A percentile compares a stretch with the other conserved stretches of the same genome.
These are phyloP conservation scores for Bostrychus sinensis DNA, from an alignment of 2,113 vertebrate genomes.

Conservation along the genomic window DNA sequence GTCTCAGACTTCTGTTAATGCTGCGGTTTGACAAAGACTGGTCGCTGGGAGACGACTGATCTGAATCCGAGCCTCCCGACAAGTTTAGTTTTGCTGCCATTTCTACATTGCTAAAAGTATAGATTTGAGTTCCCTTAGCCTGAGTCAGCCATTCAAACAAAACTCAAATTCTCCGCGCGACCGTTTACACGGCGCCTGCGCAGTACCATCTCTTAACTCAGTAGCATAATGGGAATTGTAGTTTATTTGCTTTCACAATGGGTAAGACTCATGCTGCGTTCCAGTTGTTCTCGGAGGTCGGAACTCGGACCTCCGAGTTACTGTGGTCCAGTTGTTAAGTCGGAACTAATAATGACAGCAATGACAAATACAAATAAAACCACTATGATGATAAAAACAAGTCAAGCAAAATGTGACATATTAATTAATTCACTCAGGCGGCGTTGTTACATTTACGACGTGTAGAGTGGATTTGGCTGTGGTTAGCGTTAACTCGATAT, in stretches of 20 bases:
- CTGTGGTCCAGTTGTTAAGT: too few species aligned
- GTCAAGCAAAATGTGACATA: too few species aligned
- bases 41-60: slow-evolving; percentile 27
- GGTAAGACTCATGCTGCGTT: not conserved
- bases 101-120: slow-evolving; percentile 59
- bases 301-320: too few species aligned
- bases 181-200: slow-evolving; percentile 78
- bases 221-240: slow-evolving; percentile 43
- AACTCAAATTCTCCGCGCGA: slow-evolving; percentile 75
- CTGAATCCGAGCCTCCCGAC: slow-evolving; percentile 34
- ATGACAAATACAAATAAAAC: too few species aligned
- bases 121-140: not conserved
- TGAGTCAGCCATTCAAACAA: slow-evolving; percentile 60
- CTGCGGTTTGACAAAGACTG: slow-evolving; percentile 44
- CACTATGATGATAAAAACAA: too few species aligned
- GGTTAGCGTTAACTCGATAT: too few species aligned
- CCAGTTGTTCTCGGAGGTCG: too few species aligned
- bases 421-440: too few species aligned
- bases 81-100: slow-evolving; percentile 63
- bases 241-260: slow-evolving; percentile 15
- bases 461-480: too few species aligned
- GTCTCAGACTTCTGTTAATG: slow-evolving; percentile 68
- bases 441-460: too few species aligned
- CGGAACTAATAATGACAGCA: too few species aligned
- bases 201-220: slow-evolving; percentile 30